Conservation (phyloP, 2,888 invertebrate species). For the Drosophila eohydei region DNA sequence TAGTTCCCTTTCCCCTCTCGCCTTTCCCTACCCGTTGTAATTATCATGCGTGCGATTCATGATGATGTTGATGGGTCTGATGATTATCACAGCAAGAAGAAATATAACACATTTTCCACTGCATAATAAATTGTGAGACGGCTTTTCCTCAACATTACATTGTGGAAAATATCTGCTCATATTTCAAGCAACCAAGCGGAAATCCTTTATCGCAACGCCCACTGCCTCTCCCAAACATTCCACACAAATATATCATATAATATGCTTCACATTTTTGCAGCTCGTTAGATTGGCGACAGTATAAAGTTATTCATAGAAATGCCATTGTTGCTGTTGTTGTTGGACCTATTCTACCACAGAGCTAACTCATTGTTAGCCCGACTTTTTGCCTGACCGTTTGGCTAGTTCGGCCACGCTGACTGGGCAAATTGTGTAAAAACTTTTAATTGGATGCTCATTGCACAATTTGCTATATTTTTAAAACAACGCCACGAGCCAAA, state of each 20-base stretch:
- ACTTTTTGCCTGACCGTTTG: slow-evolving; percentile 43
- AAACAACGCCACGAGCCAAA: slow-evolving; percentile 8
- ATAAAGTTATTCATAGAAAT: slow-evolving; percentile 56
- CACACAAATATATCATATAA: slow-evolving; percentile 28
- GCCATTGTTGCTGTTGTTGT: slow-evolving; percentile 20
- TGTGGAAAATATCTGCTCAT: slow-evolving; percentile 70
- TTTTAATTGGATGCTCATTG: slow-evolving; percentile 78
- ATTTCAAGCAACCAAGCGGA: slow-evolving; percentile 80
- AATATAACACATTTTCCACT: slow-evolving; percentile 68
- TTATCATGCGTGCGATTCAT: slow-evolving; percentile 48
- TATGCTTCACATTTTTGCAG: slow-evolving; percentile 68
- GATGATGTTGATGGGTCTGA: slow-evolving; percentile 38
- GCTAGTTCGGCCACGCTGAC: slow-evolving; percentile 18
- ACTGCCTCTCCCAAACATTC: slow-evolving; percentile 13
- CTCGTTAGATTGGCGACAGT: slow-evolving; percentile 79
- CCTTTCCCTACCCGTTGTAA: slow-evolving; percentile 27
- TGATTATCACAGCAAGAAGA: slow-evolving; percentile 37
- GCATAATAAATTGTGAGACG: slow-evolving; percentile 66
- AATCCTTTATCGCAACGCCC: slow-evolving; percentile 64
- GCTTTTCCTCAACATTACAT: slow-evolving; percentile 50
- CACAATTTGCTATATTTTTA: slow-evolving; percentile 64
- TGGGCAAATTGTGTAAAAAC: slow-evolving; percentile 64
- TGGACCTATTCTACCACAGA: slow-evolving; percentile 37
- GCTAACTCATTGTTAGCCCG: slow-evolving; percentile 51
- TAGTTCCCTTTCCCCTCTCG: slow-evolving; percentile 1